These are phyloP conservation scores for Mormyrus proboscirostris DNA, from an alignment of 2,797 vertebrate species.

Conservation along the genomic window DNA sequence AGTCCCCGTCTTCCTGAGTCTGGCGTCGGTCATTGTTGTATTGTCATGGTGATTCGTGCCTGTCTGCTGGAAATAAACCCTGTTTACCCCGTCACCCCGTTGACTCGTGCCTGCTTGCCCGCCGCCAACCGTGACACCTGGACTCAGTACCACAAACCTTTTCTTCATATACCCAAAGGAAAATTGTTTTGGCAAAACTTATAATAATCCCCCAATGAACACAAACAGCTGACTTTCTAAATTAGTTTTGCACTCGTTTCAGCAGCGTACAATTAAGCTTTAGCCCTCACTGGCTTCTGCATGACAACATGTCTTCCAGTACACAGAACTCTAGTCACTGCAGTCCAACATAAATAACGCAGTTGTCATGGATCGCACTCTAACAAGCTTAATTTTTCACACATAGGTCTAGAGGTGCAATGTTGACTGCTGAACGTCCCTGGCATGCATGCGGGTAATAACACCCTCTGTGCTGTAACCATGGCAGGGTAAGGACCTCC, in stretches of 20 bases:
- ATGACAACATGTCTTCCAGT: neutral
- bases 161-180: neutral
- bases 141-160: neutral
- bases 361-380: neutral
- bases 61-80: too few relatives aligned
- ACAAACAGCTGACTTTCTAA: neutral
- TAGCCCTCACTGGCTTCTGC: neutral
- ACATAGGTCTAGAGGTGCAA: neutral
- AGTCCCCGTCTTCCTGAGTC: too few relatives aligned
- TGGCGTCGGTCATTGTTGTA: too few relatives aligned
- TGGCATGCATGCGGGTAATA: neutral
- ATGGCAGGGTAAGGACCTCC: neutral
- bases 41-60: too few relatives aligned
- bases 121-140: too few relatives aligned
- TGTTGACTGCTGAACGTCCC: neutral
- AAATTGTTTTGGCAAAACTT: neutral
- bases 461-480: neutral
- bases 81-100: too few relatives aligned
- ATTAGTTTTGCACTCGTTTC: neutral
- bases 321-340: neutral
- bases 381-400: neutral
- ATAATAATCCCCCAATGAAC: neutral
- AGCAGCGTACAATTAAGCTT: neutral
- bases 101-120: too few relatives aligned
- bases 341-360: neutral